Evolutionary conservation across 2,113 vertebrate species (phyloP).

Genomic region (Myotis lucifugus): DNA sequence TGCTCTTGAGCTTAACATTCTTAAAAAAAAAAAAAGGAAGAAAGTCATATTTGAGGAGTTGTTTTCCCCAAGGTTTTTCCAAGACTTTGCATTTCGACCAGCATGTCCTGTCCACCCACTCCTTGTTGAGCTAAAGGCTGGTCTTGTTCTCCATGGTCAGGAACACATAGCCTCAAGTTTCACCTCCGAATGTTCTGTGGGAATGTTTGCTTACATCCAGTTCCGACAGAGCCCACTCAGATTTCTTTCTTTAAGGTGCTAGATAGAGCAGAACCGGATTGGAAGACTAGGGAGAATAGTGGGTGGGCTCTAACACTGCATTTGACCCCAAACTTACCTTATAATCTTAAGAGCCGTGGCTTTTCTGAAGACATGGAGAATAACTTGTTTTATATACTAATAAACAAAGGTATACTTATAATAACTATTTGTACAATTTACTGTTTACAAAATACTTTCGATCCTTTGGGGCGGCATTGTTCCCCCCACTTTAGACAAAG

Average conservation of each 20-base stretch:
- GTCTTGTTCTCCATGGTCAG: background rate
- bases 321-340: background rate
- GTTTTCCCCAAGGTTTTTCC: background rate
- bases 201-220: background rate
- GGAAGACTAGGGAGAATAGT: background rate
- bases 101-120: background rate
- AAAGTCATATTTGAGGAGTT: background rate
- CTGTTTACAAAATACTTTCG: background rate
- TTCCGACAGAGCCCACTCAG: background rate
- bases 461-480: background rate
- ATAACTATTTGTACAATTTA: background rate
- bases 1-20: slow-evolving; percentile 37
- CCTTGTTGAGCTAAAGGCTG: background rate
- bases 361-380: background rate
- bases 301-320: background rate
- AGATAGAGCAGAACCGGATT: accelerated
- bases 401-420: background rate
- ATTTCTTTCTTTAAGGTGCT: background rate
- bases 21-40: background rate
- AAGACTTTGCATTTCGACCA: background rate
- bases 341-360: background rate
- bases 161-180: background rate
- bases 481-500: background rate
- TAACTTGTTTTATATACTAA: background rate
- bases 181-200: background rate